Percentiles rank a stretch among this genome's conserved stretches.
phyloP scores from a whole-genome alignment of 2,888 invertebrate genomes.

The Xanthorhoe designata region DNA sequence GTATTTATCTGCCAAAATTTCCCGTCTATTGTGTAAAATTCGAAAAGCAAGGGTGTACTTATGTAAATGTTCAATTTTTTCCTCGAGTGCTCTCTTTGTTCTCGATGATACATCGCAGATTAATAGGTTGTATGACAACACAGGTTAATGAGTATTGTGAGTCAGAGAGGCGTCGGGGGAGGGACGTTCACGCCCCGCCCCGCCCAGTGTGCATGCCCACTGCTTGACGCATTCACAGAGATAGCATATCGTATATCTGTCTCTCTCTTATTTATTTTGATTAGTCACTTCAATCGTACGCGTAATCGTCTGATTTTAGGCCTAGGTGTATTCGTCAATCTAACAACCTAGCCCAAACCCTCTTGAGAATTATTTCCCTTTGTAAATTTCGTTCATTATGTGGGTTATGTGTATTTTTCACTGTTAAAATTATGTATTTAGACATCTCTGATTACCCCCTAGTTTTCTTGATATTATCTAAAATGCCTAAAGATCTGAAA shows the following conservation, averaged over 20 bases:
- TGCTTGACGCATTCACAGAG: constrained; percentile 17
- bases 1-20: constrained; percentile 13
- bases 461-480: too few species aligned
- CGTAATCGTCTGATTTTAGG: background rate
- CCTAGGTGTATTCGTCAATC: background rate
- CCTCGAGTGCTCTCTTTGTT: constrained; percentile 52
- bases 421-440: too few species aligned
- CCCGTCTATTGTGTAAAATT: constrained; percentile 38
- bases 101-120: constrained; percentile 37
- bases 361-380: background rate
- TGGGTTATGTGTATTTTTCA: too few species aligned
- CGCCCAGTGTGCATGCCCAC: constrained; percentile 46
- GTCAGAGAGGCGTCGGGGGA: constrained; percentile 48
- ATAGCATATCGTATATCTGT: constrained; percentile 15
- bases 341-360: background rate
- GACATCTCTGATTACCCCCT: too few species aligned
- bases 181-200: constrained; percentile 40
- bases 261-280: constrained; percentile 8
- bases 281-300: background rate
- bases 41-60: constrained; percentile 46
- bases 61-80: constrained; percentile 56
- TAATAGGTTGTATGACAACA: constrained; percentile 24
- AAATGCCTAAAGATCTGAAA: too few species aligned
- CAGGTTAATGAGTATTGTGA: constrained; percentile 42
- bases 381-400: too few species aligned